phyloP scores from a whole-genome alignment of 2,888 invertebrate genomes.

The Pimpla rufipes region DNA sequence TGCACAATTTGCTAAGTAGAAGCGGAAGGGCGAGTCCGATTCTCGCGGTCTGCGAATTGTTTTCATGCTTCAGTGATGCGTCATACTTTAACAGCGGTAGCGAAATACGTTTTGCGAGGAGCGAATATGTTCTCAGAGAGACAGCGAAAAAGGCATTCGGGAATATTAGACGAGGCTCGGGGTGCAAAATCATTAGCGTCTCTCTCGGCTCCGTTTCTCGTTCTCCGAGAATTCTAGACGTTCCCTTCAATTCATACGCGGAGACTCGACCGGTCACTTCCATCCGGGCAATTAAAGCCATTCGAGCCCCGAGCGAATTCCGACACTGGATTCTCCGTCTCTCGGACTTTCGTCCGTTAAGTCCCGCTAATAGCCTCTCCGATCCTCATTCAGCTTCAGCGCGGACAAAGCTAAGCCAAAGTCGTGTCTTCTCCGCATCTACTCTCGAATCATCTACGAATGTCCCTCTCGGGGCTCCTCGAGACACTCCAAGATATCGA shows the following conservation, averaged over 20 bases:
- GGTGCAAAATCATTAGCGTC: not conserved
- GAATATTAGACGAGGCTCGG: conserved; percentile 1
- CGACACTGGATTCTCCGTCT: conserved; percentile 35
- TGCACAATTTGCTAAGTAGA: conserved; percentile 33
- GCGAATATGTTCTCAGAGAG: not conserved
- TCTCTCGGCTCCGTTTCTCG: not conserved
- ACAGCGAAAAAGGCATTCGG: not conserved
- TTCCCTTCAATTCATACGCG: conserved; percentile 54
- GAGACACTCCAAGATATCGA: not conserved
- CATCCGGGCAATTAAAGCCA: conserved; percentile 62
- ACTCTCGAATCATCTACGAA: not conserved
- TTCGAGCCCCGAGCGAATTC: conserved; percentile 51
- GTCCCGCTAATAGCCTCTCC: conserved; percentile 33
- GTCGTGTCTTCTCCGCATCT: conserved; percentile 13
- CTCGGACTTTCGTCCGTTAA: conserved; percentile 37
- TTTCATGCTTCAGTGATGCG: conserved; percentile 58
- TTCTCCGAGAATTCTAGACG: conserved; percentile 37
- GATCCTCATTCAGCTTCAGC: conserved; percentile 1
- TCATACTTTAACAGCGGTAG: conserved; percentile 26
- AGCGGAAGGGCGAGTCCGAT: conserved; percentile 57
- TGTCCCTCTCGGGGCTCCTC: not conserved
- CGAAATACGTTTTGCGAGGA: conserved; percentile 6
- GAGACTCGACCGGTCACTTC: conserved; percentile 56
- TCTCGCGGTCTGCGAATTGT: conserved; percentile 39
- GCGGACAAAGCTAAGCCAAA: conserved; percentile 34